These are phyloP conservation scores for Drosophila guanche DNA, from an alignment of 1,140 invertebrate genomes.

Conservation along the genomic window DNA sequence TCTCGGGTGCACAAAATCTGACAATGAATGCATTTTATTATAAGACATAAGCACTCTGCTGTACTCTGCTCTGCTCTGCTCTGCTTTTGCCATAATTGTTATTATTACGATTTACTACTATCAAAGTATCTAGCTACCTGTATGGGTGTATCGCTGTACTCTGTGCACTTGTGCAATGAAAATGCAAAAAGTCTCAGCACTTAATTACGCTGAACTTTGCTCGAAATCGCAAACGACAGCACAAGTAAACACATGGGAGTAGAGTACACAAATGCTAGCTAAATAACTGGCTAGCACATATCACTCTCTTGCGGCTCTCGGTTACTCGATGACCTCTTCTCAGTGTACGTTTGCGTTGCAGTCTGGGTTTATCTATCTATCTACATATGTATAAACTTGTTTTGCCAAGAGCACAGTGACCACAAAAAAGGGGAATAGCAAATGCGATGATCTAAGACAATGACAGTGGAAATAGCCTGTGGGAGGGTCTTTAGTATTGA, in stretches of 20 bases:
- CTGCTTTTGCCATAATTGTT: conserved; percentile 41
- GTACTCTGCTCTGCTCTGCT: no score
- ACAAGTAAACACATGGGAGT: conserved; percentile 9
- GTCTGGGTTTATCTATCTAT: conserved; percentile 3
- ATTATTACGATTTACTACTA: conserved; percentile 33
- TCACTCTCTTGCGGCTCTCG: conserved; percentile 22
- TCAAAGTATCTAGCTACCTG: conserved; percentile 9
- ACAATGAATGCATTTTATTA: conserved; percentile 68
- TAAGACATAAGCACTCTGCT: conserved; percentile 30
- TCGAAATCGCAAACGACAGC: conserved; percentile 45
- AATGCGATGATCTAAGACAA: no score
- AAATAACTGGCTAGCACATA: conserved; percentile 7
- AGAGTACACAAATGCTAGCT: conserved; percentile 11
- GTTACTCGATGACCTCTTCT: conserved; percentile 62
- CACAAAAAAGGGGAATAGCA: no score
- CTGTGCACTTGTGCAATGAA: conserved; percentile 42
- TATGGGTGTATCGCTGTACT: not conserved
- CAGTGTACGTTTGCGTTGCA: conserved; percentile 28
- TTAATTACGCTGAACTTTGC: conserved; percentile 75
- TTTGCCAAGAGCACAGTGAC: no score
- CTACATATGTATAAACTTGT: not conserved
- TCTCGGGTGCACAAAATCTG: conserved; percentile 63
- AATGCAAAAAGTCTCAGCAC: conserved; percentile 66
- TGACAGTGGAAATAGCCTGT: no score
- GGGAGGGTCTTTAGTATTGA: no score